Percentiles rank a stretch among this genome's conserved stretches.
Conservation (phyloP, 1,140 invertebrate genomes). For the Drosophila subobscura region DNA sequence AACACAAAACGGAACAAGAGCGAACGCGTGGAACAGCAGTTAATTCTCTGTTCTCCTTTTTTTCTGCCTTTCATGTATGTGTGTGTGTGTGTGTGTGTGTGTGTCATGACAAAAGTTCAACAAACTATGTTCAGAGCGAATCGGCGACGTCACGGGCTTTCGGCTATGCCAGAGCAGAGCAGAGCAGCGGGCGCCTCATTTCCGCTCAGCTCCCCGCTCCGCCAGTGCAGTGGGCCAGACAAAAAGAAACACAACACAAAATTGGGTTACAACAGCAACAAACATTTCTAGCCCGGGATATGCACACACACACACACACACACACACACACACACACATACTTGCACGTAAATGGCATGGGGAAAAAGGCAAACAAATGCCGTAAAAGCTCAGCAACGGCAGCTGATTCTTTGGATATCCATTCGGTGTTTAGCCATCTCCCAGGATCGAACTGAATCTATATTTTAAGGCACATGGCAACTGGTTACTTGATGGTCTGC, state of each 20-base stretch:
- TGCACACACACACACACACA: no score
- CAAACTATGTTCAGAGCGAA: slow-evolving; percentile 48
- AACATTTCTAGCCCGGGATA: slow-evolving; percentile 44
- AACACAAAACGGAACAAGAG: slow-evolving; percentile 15
- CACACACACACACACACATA: no score
- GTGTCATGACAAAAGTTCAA: slow-evolving; percentile 67
- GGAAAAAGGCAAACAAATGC: slow-evolving; percentile 31
- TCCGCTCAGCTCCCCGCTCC: no score
- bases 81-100: slow-evolving; percentile 15
- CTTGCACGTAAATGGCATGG: no score
- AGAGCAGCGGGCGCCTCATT: background rate
- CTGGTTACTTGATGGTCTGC: no score
- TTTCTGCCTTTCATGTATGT: slow-evolving; percentile 9
- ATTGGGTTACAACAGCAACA: slow-evolving; percentile 77
- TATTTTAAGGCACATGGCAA: no score
- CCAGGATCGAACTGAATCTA: no score
- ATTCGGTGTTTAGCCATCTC: no score
- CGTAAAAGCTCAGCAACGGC: slow-evolving; percentile 41
- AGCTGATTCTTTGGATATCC: slow-evolving; percentile 6
- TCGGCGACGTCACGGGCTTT: slow-evolving; percentile 53
- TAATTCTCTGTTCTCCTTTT: slow-evolving; percentile 61
- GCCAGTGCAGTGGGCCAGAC: slow-evolving; percentile 10
- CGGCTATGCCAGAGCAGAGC: background rate
- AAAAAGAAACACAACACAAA: slow-evolving; percentile 25
- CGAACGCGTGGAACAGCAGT: slow-evolving; percentile 42